These are phyloP conservation scores for Tokudaia tokunoshimensis DNA, from an alignment of 2,797 vertebrate species.

Conservation along the genomic window DNA sequence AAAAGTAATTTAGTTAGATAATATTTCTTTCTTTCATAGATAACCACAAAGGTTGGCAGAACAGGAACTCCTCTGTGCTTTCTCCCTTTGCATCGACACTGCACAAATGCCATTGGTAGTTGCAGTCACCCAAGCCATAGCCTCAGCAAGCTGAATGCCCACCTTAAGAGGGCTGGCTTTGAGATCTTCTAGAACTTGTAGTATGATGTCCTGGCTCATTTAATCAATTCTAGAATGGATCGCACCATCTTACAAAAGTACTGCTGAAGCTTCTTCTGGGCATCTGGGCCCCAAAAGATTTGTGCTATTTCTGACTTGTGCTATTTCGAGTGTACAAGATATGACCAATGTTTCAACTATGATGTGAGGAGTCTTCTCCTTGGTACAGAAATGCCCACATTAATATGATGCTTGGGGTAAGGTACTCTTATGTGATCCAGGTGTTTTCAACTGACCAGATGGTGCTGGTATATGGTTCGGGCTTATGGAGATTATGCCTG, in stretches of 20 bases:
- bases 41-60: conserved; percentile 59
- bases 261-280: conserved; percentile 75
- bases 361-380: conserved; percentile 79
- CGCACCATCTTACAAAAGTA: conserved; percentile 69
- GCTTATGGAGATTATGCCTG: conserved; percentile 63
- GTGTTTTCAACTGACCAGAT: conserved; percentile 52
- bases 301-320: conserved; percentile 76
- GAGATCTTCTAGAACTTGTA: conserved; percentile 76
- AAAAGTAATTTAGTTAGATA: neutral
- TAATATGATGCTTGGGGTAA: conserved; percentile 71
- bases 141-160: conserved; percentile 72
- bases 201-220: conserved; percentile 78
- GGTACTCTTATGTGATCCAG: conserved; percentile 68
- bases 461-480: conserved; percentile 47
- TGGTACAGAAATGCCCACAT: conserved; percentile 75
- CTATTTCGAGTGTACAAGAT: conserved; percentile 72
- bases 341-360: conserved; percentile 72
- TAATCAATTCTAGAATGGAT: conserved; percentile 75
- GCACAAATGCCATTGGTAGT: conserved; percentile 77
- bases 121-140: conserved; percentile 62
- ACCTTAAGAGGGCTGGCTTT: conserved; percentile 74
- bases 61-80: conserved; percentile 75
- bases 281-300: conserved; percentile 71
- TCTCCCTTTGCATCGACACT: conserved; percentile 61
- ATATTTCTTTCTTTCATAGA: neutral